Evolutionary conservation across 2,797 vertebrate species (phyloP).

Genomic region (Calcarius lapponicus): DNA sequence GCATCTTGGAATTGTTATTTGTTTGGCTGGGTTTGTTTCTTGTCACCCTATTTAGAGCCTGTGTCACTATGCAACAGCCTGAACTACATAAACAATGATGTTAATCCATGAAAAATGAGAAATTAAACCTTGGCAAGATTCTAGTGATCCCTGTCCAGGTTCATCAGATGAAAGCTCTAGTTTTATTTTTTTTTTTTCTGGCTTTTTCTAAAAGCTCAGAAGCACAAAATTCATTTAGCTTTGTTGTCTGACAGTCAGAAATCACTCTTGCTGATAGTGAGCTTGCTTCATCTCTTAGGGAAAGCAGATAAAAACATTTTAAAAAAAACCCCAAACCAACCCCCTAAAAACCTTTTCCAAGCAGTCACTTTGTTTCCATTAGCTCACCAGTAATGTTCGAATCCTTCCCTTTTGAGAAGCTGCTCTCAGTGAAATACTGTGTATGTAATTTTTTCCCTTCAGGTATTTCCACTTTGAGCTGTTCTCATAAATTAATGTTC

Average conservation of each 20-base stretch:
- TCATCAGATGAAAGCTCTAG: background rate
- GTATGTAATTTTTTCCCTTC: background rate
- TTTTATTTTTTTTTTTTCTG: background rate
- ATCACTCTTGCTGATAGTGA: background rate
- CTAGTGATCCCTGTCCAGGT: background rate
- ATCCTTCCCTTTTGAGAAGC: background rate
- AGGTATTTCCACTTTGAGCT: background rate
- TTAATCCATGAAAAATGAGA: constrained; percentile 54
- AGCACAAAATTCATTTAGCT: background rate
- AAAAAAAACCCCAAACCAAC: accelerated
- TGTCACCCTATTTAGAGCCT: background rate
- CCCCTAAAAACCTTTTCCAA: background rate
- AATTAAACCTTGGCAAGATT: constrained; percentile 1
- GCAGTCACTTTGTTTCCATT: background rate
- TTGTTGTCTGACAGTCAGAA: background rate
- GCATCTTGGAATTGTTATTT: background rate
- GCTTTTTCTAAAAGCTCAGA: background rate
- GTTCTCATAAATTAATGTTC: background rate
- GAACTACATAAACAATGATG: constrained; percentile 21
- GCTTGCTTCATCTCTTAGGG: background rate
- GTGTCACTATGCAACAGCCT: constrained; percentile 50
- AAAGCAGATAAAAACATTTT: background rate
- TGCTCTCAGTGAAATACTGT: background rate
- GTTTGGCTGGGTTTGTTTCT: constrained; percentile 46
- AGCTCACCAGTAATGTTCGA: background rate